Evolutionary conservation across 2,113 vertebrate species (phyloP).

Genomic region (Sapayoa aenigma): DNA sequence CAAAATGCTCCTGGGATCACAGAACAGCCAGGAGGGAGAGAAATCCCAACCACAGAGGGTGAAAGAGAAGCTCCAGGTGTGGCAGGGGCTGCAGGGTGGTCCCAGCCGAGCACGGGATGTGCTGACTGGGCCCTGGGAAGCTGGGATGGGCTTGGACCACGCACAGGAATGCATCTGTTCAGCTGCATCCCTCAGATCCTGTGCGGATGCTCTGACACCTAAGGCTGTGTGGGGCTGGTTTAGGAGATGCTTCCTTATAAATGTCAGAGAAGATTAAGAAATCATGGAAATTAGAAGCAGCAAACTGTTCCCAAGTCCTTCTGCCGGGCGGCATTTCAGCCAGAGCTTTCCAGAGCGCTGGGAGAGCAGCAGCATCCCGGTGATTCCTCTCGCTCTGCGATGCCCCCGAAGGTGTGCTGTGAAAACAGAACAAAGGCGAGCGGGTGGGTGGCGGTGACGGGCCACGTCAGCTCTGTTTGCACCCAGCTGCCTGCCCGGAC

Average conservation of each 20-base stretch:
- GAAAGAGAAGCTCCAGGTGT: neutral
- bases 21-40: neutral
- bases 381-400: fast-evolving
- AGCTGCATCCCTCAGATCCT: neutral
- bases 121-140: neutral
- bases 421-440: conserved; percentile 24
- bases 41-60: neutral
- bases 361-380: neutral
- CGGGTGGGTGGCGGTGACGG: neutral
- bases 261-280: neutral
- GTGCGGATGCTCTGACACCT: neutral
- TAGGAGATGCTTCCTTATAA: neutral
- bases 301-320: neutral
- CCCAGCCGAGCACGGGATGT: neutral
- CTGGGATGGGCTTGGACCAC: neutral
- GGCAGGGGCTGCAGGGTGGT: neutral
- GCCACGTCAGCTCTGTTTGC: neutral
- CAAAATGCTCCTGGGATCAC: neutral
- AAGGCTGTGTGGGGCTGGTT: fast-evolving
- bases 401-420: neutral
- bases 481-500: neutral
- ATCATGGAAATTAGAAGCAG: neutral
- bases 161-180: neutral
- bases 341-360: neutral
- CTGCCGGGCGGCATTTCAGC: neutral